Conservation (phyloP, 2,888 invertebrate species). For the Drosophila paranaensis region DNA sequence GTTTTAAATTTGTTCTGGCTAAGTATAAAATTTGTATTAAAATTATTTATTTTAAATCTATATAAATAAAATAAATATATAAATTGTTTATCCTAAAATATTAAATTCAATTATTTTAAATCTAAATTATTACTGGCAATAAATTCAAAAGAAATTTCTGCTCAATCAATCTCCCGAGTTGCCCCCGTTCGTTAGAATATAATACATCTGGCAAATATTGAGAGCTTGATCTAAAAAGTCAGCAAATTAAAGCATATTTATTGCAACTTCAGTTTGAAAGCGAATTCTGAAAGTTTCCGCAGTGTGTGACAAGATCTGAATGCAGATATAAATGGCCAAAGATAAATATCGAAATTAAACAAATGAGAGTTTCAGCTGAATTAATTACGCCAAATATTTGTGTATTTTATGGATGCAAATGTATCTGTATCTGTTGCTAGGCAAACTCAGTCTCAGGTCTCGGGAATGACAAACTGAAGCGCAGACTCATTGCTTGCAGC, state of each 20-base stretch:
- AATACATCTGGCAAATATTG: neutral
- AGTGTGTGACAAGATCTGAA: neutral
- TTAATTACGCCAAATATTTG: neutral
- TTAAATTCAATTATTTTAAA: no score
- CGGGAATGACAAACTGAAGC: neutral
- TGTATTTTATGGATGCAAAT: constrained; percentile 12
- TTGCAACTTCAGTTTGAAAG: neutral
- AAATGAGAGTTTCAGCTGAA: constrained; percentile 4
- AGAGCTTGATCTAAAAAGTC: neutral
- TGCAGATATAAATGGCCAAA: neutral
- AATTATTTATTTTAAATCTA: no score
- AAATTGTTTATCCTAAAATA: no score
- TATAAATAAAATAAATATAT: no score
- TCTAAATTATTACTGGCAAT: neutral
- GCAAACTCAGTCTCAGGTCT: no score
- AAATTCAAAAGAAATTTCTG: neutral
- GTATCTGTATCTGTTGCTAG: constrained; percentile 1
- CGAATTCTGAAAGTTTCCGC: constrained; percentile 9
- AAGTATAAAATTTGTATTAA: no score
- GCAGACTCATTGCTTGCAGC: neutral
- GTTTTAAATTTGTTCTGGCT: no score
- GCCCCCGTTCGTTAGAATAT: neutral
- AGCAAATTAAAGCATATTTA: neutral
- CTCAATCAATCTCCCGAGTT: neutral
- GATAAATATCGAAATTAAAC: constrained; percentile 4